These are phyloP conservation scores for Eristalinus aeneus DNA, from an alignment of 2,888 invertebrate species.

Conservation along the genomic window DNA sequence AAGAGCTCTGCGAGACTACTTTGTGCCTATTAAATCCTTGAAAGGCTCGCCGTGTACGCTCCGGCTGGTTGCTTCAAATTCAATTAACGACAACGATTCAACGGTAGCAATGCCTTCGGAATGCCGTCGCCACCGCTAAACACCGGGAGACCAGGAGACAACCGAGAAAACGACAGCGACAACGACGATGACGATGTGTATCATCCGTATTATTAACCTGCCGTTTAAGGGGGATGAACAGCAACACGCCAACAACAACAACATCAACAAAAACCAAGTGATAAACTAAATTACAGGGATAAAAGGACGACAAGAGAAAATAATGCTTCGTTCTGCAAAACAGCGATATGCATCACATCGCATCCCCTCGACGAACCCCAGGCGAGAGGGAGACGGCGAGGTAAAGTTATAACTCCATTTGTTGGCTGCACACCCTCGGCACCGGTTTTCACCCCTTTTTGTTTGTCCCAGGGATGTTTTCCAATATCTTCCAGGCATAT, in stretches of 20 bases:
- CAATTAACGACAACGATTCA: constrained; percentile 62
- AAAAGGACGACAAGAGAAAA: constrained; percentile 65
- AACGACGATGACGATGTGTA: constrained; percentile 46
- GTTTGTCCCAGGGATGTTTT: constrained; percentile 70
- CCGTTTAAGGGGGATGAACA: constrained; percentile 61
- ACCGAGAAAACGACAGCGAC: constrained; percentile 51
- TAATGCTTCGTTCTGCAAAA: constrained; percentile 56
- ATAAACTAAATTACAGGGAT: constrained; percentile 70
- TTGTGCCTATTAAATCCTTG: constrained; percentile 57
- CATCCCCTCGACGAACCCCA: constrained; percentile 2
- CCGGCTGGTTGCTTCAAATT: constrained; percentile 58
- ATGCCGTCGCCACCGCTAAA: constrained; percentile 46
- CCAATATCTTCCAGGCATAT: constrained; percentile 76
- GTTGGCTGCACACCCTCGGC: constrained; percentile 54
- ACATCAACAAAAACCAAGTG: constrained; percentile 59
- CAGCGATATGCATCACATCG: constrained; percentile 38
- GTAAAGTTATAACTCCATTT: constrained; percentile 67
- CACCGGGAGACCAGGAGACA: constrained; percentile 22
- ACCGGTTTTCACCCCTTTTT: constrained; percentile 62
- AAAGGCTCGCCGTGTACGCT: constrained; percentile 42
- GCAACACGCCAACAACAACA: constrained; percentile 35
- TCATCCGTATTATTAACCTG: constrained; percentile 70
- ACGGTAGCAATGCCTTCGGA: constrained; percentile 36
- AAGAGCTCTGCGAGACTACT: constrained; percentile 34
- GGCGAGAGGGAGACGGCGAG: not conserved